Evolutionary conservation across 2,113 vertebrate species (phyloP).

Genomic region (Helogale parvula): DNA sequence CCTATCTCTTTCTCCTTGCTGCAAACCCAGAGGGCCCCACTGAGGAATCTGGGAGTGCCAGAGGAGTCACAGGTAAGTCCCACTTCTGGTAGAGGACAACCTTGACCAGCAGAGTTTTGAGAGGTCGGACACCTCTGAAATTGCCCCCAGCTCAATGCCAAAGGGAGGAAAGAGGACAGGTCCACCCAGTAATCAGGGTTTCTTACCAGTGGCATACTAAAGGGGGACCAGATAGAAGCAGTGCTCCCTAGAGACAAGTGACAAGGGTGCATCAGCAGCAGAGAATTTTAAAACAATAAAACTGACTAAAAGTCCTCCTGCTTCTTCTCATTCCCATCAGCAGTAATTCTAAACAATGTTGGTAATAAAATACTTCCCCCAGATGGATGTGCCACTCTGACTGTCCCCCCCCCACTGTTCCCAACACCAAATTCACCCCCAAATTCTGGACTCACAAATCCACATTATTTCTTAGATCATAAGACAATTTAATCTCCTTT

Average conservation of each 20-base stretch:
- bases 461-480: neutral
- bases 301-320: neutral
- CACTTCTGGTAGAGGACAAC: neutral
- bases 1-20: neutral
- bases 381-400: neutral
- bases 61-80: neutral
- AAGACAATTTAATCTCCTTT: neutral
- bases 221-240: too few relatives aligned
- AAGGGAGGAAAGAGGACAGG: neutral
- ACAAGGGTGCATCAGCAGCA: accelerated
- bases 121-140: neutral
- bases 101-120: neutral
- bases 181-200: neutral
- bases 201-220: neutral
- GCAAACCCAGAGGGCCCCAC: neutral
- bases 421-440: neutral
- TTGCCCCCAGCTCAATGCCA: neutral
- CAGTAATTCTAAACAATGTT: neutral
- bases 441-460: neutral
- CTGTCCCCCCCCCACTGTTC: neutral
- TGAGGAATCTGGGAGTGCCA: neutral
- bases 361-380: neutral
- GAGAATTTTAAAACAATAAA: neutral
- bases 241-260: neutral
- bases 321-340: neutral